Base-by-base conservation (phyloP, 2,113 vertebrate genomes). In the Pteropus alecto region DNA sequence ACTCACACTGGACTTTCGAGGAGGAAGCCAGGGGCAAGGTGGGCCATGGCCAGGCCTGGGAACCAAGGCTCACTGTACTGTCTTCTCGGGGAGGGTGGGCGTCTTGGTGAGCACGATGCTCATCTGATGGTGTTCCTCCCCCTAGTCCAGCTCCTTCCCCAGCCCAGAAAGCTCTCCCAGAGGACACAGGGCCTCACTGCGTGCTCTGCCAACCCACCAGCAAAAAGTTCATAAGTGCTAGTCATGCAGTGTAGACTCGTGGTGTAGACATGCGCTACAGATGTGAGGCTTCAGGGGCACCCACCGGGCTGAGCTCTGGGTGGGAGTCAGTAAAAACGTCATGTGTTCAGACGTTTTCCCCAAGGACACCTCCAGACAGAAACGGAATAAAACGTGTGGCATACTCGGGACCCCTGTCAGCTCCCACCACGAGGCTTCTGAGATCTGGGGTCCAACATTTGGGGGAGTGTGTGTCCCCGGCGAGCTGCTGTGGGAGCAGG, bases 401-500 rank as follows among this genome's bases (percentile, higher is more conserved):
- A 7, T 3, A 38, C 38, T 38, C 38, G 38, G 74, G 76, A 1
- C 60, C 41, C 0, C 35, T 1, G 12, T 68, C 92, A 5, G 35
- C 86, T 18, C 51, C 78, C 54, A 56, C 56, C 0, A 68, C 26
- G 3, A 78, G 51, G 83, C 33, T 12, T 82, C 93, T 51, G 82
- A 56, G 92, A 56, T 0, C 2, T 28, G 41, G 35, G 76, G 13
- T 12, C 13, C 13, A 0, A 8, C 2, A 1, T 9, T 24, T 12
- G 9, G 26, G 46, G 48, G 38, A 19, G 16, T 0, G 0, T 11
- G 0, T 13, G 65, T 35, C 19, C n/a, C 7, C 2, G 16, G 35
- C 18, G 7, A 56, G 26, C 48, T 26, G 19, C 58, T 21, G 28
- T 5, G 18, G 60, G 63, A 65, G 71, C 51, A 6, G 30, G 33